Evolutionary conservation across 2,888 invertebrate genomes (phyloP).

Genomic region (Sesia apiformis): DNA sequence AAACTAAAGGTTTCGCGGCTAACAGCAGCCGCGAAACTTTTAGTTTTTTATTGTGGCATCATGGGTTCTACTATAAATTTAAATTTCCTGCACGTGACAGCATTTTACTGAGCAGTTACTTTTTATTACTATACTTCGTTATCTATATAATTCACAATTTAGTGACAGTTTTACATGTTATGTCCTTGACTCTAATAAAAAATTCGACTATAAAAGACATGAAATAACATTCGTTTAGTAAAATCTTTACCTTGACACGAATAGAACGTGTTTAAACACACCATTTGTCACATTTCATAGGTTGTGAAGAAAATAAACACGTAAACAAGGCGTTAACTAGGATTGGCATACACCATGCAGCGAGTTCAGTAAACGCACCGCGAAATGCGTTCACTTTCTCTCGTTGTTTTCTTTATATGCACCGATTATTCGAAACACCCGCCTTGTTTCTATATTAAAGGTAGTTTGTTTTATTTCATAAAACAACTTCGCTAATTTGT

Average conservation of each 20-base stretch:
- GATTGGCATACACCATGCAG: slow-evolving; percentile 28
- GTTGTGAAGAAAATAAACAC: not conserved
- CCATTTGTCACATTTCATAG: not conserved
- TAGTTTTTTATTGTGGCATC: not conserved
- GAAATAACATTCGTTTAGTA: too few relatives aligned
- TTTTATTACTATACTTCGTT: too few relatives aligned
- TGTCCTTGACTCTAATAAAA: too few relatives aligned
- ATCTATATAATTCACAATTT: too few relatives aligned
- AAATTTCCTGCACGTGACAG: too few relatives aligned
- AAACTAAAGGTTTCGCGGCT: not conserved
- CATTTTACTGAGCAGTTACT: too few relatives aligned
- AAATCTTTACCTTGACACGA: too few relatives aligned
- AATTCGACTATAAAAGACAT: too few relatives aligned
- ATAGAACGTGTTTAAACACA: too few relatives aligned
- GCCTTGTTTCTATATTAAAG: slow-evolving; percentile 13
- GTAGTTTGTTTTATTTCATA: not conserved
- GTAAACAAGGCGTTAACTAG: slow-evolving; percentile 1
- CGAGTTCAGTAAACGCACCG: slow-evolving; percentile 8
- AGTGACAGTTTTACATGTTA: too few relatives aligned
- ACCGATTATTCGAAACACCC: slow-evolving; percentile 51
- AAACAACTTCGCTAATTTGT: too few relatives aligned
- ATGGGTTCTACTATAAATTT: too few relatives aligned
- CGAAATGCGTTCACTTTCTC: slow-evolving; percentile 37
- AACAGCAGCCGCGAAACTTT: not conserved
- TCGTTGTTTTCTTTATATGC: slow-evolving; percentile 33